Base-by-base conservation (phyloP, 2,113 vertebrate genomes). In the Passer montanus region DNA sequence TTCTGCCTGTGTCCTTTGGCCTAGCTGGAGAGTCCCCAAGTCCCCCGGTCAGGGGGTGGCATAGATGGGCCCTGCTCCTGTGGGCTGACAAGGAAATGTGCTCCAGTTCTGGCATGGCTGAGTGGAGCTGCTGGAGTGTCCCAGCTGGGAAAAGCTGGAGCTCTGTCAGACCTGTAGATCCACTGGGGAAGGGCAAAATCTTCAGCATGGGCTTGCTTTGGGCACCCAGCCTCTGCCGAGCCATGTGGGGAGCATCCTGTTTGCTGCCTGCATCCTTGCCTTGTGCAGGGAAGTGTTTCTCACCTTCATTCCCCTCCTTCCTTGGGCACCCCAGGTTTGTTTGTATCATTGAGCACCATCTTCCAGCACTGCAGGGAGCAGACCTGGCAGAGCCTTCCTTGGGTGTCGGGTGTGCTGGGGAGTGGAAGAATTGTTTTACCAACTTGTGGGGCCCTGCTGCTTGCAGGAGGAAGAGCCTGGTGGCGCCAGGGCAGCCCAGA, bases 1-100 rank as follows among this genome's bases (percentile, higher is more conserved):
- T 83, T 24, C 72, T 92, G 85, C 13, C 68, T 31, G 47, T 3
- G 83, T 74, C 96, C 94, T 97, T 84, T 89, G 91, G 43, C 83
- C 72, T 3, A 92, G 26, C 90, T 96, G 95, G 88, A 90, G 43
- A 70, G 63, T 92, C 67, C 70, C 47, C 87, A 87, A 50, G 60
- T 84, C 64, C 84, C 82, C 82, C 70, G 75, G 88, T 44, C 84
- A 47, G 49, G 72, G 83, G 66, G 58, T 56, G 88, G 69, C 7
- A 14, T 4, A 8, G 47, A 46, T 53, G 13, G 76, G 59, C 55
- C 21, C 50, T 59, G 87, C 46, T 76, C 15, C 77, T 3, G 1
- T 53, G 89, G 59, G 68, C 68, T 94, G 85, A 75, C 73, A 41
- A 41, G 80, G 44, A 64, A 72, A 30, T 64, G 50, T 24, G 43